phyloP scores from a whole-genome alignment of 2,113 vertebrate species.

The Oriolus oriolus region DNA sequence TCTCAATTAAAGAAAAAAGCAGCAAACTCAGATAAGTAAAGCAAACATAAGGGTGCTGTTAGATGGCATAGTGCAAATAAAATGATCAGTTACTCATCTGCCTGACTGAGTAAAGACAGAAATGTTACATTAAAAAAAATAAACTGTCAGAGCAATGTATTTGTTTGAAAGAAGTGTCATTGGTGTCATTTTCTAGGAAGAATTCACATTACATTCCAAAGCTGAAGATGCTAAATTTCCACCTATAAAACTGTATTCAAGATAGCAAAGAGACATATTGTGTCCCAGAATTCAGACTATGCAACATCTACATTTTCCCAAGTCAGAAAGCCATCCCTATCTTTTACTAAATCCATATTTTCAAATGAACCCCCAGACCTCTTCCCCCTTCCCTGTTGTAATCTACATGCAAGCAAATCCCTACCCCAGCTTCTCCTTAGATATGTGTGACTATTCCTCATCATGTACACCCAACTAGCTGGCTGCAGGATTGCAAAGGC shows the following conservation, averaged over 20 bases:
- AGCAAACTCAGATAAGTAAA: background rate
- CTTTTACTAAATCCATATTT: background rate
- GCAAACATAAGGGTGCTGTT: background rate
- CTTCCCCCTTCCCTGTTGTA: background rate
- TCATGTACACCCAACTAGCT: accelerated
- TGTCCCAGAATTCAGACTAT: background rate
- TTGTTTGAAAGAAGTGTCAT: background rate
- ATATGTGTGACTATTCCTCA: background rate
- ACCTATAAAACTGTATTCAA: background rate
- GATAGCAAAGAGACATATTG: background rate
- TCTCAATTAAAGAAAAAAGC: background rate
- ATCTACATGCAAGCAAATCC: background rate
- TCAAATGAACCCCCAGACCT: background rate
- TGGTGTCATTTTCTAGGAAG: background rate
- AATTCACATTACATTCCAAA: background rate
- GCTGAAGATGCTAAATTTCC: background rate
- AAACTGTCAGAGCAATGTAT: background rate
- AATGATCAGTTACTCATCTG: background rate
- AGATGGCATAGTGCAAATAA: background rate
- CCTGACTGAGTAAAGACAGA: background rate
- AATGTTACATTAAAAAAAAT: background rate
- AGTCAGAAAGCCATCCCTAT: background rate
- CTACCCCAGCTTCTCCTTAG: background rate
- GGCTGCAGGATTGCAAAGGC: background rate
- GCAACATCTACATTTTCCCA: background rate